Evolutionary conservation across 2,113 vertebrate genomes (phyloP), one percentile per base, ranked within the genome.

Genomic region (Pelobates fuscus): DNA sequence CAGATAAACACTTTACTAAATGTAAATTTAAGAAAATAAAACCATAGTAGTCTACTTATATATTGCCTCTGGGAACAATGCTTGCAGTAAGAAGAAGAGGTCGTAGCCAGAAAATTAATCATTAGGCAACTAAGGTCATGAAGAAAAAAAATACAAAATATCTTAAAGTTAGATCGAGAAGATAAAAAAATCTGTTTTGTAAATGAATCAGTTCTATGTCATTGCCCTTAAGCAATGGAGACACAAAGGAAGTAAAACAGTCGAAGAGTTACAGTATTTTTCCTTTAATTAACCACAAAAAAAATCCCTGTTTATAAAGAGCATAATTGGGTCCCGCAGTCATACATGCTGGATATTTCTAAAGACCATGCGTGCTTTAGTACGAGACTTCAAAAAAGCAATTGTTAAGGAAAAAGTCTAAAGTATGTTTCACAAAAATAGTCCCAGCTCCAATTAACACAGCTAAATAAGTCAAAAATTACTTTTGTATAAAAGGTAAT

Each of bases 51-150:
- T 6, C 32, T 37, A 37, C 5, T 14, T 1, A 49, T 49, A 49
- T 4, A 60, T 20, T 62, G 27, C 2, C 18, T 32, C 4, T n/a
- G 6, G n/a, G 21, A 8, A 3, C n/a, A 18, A 54, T 15, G 15
- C 41, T 24, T 64, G 15, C 8, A 73, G 14, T 37, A 10, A 64
- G 26, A 84, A 8, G 21, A 73, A 77, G 81, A 71, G 60, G 74
- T 80, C 79, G 78, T 79, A 81, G 57, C 8, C 0, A 27, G 14
- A 23, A 46, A 74, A 30, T 32, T 70, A 76, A 74, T 58, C 62
- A 60, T 64, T 58, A 75, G 55, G 77, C 85, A 83, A 73, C 78
- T 68, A 76, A 49, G 59, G 63, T 77, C 29, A 60, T 41, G 7
- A 59, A 67, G 29, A 61, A 61, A 52, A 32, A 60, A n/a, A 2